Base-by-base conservation (phyloP, 2,797 vertebrate genomes). In the Argyrosomus regius region DNA sequence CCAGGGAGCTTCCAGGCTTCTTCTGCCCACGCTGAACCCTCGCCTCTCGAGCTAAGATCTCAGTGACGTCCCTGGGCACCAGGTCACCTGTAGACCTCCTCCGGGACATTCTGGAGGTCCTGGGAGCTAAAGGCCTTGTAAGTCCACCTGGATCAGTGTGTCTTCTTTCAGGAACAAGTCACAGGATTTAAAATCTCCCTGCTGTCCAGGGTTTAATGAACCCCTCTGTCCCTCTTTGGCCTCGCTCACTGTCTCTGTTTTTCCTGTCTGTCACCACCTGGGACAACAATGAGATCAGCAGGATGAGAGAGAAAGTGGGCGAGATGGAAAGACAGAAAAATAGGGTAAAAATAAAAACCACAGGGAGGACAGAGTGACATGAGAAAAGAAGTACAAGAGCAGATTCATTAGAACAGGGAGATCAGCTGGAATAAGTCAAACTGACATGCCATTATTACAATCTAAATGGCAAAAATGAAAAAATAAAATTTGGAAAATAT, bases 1-100 rank as follows among this genome's bases (percentile, higher is more conserved):
- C 96, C 81, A 99, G 83, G 41, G 96, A 95, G 63, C 94, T 94
- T 1, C 93, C 93, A 3, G 95, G 89, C 87, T 94, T 95, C 94
- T 94, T 98, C 86, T 94, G 93, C 69, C 91, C 91, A 56, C 95
- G 94, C 64, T 93, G 94, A 86, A 79, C 88, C 80, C 78, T 95
- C 2, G 88, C 93, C 88, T 96, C 94, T 7, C 92, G 84, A 57
- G 95, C 95, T 83, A 96, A 79, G 77, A 95, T 91, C 83, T 96
- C 95, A 41, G 91, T 93, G 82, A 96, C 89, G 83, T 96, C 96
- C 88, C 83, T 94, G 78, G 95, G 95, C 74, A 96, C 95, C 86
- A 96, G 87, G 73, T 96, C 95, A 8, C 95, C 95, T 59, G 89
- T 93, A 24, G 95, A 95, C 86, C 90, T 95, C 84, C 93, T 94